These are phyloP conservation scores for Bungarus multicinctus DNA, from an alignment of 2,113 vertebrate species.

Conservation along the genomic window DNA sequence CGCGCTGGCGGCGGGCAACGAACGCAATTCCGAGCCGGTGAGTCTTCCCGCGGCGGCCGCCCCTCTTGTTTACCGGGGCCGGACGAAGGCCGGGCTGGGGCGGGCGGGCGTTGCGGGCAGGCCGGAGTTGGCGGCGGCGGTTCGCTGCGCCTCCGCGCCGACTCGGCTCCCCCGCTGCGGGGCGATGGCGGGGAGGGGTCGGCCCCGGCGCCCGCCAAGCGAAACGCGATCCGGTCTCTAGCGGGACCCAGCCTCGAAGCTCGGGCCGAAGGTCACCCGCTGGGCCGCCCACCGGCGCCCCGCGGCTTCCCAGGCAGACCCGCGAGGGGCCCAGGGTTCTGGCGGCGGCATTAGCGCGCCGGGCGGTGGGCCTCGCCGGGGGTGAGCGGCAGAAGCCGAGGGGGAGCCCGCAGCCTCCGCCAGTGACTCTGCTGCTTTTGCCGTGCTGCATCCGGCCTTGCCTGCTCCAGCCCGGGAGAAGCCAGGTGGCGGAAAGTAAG, in stretches of 20 bases:
- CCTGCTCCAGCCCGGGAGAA: not conserved
- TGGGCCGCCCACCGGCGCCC: not conserved
- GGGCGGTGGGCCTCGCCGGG: not conserved
- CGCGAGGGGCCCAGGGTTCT: too few species aligned
- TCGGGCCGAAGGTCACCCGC: not conserved
- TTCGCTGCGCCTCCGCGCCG: not conserved
- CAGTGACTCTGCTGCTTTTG: not conserved
- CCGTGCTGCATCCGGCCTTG: not conserved
- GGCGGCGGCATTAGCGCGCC: not conserved
- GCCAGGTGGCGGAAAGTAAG: not conserved
- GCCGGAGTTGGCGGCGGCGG: not conserved
- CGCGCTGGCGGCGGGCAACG: slow-evolving; percentile 19
- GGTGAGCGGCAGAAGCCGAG: not conserved
- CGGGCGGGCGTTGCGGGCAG: not conserved
- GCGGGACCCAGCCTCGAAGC: not conserved
- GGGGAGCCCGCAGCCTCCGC: too few species aligned
- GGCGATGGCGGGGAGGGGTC: not conserved
- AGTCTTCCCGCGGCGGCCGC: not conserved
- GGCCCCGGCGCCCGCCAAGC: not conserved
- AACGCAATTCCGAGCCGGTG: slow-evolving; percentile 18
- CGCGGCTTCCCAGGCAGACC: not conserved
- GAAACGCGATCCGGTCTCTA: too few species aligned
- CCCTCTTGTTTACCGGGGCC: not conserved
- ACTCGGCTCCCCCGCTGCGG: not conserved
- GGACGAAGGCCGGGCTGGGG: too few species aligned